Evolutionary conservation across 1,140 invertebrate species (phyloP), one percentile per base, ranked within the genome.

Genomic region (Pantala flavescens): DNA sequence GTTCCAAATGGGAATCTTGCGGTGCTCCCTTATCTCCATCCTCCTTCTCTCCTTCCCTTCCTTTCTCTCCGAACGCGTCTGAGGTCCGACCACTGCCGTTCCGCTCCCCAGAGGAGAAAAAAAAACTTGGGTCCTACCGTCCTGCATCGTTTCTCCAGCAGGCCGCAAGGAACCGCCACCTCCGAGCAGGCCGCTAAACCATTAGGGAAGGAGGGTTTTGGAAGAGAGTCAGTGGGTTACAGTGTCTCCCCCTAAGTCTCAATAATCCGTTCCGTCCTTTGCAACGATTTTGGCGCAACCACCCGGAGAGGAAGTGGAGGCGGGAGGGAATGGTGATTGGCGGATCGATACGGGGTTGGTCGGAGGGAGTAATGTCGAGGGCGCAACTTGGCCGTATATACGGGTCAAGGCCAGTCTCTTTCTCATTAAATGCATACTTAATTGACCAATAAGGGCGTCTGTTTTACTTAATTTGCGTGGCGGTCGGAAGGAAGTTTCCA

Each of bases 401-500:
- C 5, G n/a, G 49, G 49, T 63, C 49, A 63, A 63, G 49, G 49
- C 49, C 49, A 12, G 12, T 16, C 49, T 63, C 49, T 21, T 63
- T 21, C 49, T 63, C 49, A 63, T 63, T 63, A 63, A 12, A 63
- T 63, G 49, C 49, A 63, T 63, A 63, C 49, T 63, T 63, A 63
- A 63, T 63, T 63, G 49, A 21, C 49, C 49, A 63, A 63, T 63
- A 63, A 36, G 16, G 49, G n/a, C 49, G 49, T 63, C 49, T 12
- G 12, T 21, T 63, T 63, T 21, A 63, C 49, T 63, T 14, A 3
- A 63, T 63, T 63, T 63, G 49, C 49, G 28, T 36, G 28, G 28
- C 28, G 28, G 28, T 36, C 28, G 28, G 9, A 36, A 9, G 28
- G 9, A 36, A 36, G 28, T 36, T 36, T 36, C 28, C 9, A n/a